These are phyloP conservation scores for Pogona vitticeps DNA, from an alignment of 2,113 vertebrate species.

Conservation along the genomic window DNA sequence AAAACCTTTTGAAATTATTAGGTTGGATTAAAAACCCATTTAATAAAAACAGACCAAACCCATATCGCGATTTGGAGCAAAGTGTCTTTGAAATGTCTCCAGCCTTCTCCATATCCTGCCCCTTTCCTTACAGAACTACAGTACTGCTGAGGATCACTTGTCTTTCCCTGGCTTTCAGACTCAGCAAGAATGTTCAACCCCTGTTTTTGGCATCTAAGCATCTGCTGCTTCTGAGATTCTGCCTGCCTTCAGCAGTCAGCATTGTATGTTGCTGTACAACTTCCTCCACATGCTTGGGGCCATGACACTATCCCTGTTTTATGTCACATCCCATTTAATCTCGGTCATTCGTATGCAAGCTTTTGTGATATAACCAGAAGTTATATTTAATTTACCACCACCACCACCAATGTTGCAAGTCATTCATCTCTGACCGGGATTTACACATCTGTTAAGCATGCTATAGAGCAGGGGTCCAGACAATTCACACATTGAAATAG, in stretches of 20 bases:
- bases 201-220: conserved; percentile 23
- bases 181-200: not conserved
- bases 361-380: conserved; percentile 28
- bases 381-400: not conserved
- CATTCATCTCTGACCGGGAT: conserved; percentile 29
- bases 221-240: conserved; percentile 17
- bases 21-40: not conserved
- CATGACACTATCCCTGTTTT: conserved; percentile 51
- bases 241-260: conserved; percentile 42
- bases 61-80: not conserved
- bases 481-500: not conserved
- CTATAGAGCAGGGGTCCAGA: not conserved
- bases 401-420: conserved; percentile 25
- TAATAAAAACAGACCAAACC: not conserved
- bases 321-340: conserved; percentile 46
- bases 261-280: conserved; percentile 19
- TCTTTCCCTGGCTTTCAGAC: not conserved
- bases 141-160: not conserved
- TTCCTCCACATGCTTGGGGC: conserved; percentile 54
- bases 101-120: not conserved
- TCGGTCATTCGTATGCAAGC: conserved; percentile 31
- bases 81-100: not conserved
- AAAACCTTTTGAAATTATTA: not conserved
- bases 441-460: not conserved
- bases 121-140: not conserved